phyloP scores from a whole-genome alignment of 2,888 invertebrate genomes.

The Tiliacea citrago region DNA sequence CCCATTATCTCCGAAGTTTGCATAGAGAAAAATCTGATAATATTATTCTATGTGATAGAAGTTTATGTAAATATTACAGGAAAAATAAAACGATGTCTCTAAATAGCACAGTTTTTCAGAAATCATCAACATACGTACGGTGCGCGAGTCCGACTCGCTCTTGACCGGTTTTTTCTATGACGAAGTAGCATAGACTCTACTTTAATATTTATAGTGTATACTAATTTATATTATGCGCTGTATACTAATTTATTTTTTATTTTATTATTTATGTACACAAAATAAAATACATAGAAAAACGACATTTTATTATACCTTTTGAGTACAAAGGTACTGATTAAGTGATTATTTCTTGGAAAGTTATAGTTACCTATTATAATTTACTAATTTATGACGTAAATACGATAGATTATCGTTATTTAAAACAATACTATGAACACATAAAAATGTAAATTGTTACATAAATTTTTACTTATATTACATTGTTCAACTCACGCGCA shows the following conservation, averaged over 20 bases:
- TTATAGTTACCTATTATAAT: not conserved
- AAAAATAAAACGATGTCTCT: no score
- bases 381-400: not conserved
- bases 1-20: no score
- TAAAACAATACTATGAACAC: constrained; percentile 9
- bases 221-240: not conserved
- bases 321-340: not conserved
- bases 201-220: no score
- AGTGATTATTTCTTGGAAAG: not conserved
- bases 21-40: no score
- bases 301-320: not conserved
- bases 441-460: not conserved
- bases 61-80: no score
- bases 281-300: not conserved
- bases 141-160: no score
- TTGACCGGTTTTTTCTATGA: no score
- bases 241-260: not conserved
- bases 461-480: not conserved
- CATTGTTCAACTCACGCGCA: constrained; percentile 9
- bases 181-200: no score
- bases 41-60: no score
- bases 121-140: no score
- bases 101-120: no score
- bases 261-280: not conserved
- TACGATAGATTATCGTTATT: constrained; percentile 4